Evolutionary conservation across 2,113 vertebrate species (phyloP).

Genomic region (Collichthys lucidus): DNA sequence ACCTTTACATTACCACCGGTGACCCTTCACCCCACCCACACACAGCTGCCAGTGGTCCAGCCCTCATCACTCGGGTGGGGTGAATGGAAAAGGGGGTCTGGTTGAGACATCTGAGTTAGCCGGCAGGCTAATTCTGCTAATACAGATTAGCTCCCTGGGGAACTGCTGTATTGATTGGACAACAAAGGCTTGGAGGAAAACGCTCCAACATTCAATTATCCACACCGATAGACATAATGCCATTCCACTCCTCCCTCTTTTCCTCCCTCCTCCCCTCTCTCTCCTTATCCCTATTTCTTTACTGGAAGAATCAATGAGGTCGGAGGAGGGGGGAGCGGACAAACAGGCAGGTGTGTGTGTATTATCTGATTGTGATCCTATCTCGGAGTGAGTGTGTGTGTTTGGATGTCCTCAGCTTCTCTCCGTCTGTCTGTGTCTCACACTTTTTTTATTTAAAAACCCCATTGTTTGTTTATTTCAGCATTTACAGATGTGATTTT

Average conservation of each 20-base stretch:
- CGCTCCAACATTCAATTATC: slow-evolving; percentile 86
- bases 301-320: slow-evolving; percentile 65
- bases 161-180: slow-evolving; percentile 84
- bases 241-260: slow-evolving; percentile 68
- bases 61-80: slow-evolving; percentile 38
- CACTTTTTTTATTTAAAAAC: slow-evolving; percentile 31
- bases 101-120: slow-evolving; percentile 82
- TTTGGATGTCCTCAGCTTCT: slow-evolving; percentile 35
- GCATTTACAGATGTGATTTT: slow-evolving; percentile 39
- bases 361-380: slow-evolving; percentile 65
- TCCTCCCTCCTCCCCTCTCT: slow-evolving; percentile 16
- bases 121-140: slow-evolving; percentile 86
- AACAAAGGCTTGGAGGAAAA: slow-evolving; percentile 85
- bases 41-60: slow-evolving; percentile 17
- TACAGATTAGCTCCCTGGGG: slow-evolving; percentile 86
- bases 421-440: background rate
- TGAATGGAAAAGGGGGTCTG: slow-evolving; percentile 26
- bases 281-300: slow-evolving; percentile 57
- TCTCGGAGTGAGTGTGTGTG: slow-evolving; percentile 50
- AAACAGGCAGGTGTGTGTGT: slow-evolving; percentile 54
- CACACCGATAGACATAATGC: slow-evolving; percentile 85
- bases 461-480: slow-evolving; percentile 55
- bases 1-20: background rate
- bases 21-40: background rate
- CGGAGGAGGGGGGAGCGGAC: slow-evolving; percentile 41